These are phyloP conservation scores for Tetrao urogallus DNA, from an alignment of 2,113 vertebrate species.

Conservation along the genomic window DNA sequence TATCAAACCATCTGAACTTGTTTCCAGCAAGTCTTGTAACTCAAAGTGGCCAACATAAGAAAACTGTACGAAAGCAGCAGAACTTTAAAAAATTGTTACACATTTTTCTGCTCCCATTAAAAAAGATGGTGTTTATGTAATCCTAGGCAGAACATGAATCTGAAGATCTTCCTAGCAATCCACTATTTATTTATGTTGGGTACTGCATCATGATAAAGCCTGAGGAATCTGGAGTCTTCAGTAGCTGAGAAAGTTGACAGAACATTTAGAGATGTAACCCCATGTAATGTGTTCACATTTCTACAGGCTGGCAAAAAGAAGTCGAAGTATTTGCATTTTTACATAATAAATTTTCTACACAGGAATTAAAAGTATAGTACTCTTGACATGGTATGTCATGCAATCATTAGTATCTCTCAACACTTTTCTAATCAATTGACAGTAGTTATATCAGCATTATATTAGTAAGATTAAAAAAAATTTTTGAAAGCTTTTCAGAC, in stretches of 20 bases:
- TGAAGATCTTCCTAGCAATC: background rate
- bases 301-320: background rate
- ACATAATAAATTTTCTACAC: background rate
- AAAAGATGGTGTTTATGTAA: background rate
- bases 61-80: background rate
- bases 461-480: background rate
- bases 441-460: accelerated
- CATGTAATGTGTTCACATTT: background rate
- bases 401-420: background rate
- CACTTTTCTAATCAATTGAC: background rate
- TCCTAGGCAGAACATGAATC: background rate
- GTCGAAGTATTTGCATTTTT: background rate
- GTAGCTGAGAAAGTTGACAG: background rate
- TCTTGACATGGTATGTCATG: background rate
- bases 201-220: background rate
- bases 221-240: background rate
- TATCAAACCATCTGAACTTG: background rate
- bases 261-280: background rate
- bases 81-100: background rate
- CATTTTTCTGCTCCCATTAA: background rate
- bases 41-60: background rate
- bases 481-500: background rate
- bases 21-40: background rate
- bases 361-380: background rate
- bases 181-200: background rate